Percentiles rank a stretch among this genome's conserved stretches.
Evolutionary conservation across 2,113 vertebrate genomes (phyloP).

Genomic region (Sylvilagus bachmani): DNA sequence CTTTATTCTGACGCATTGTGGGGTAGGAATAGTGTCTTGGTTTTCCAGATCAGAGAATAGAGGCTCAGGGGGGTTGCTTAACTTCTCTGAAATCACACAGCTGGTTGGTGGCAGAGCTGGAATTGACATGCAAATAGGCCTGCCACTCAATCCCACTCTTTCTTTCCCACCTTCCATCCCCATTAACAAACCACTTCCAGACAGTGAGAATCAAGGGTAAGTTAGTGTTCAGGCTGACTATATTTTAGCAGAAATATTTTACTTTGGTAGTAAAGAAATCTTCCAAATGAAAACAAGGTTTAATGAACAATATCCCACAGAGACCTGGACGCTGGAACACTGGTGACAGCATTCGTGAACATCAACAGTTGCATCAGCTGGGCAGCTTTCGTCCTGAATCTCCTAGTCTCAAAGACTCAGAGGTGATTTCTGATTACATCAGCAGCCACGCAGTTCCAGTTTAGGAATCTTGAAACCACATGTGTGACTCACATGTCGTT

Average conservation of each 20-base stretch:
- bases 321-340: not conserved
- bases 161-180: not conserved
- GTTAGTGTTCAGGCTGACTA: not conserved
- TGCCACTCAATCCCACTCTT: not conserved
- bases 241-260: constrained; percentile 21
- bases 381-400: constrained; percentile 7
- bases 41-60: constrained; percentile 2
- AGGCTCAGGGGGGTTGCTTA: not conserved
- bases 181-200: not conserved
- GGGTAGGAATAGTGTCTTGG: not conserved
- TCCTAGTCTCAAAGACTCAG: constrained; percentile 58
- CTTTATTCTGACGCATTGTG: not conserved
- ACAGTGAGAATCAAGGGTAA: not conserved
- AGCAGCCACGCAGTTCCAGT: constrained; percentile 65
- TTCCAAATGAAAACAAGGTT: constrained; percentile 42
- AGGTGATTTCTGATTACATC: constrained; percentile 75
- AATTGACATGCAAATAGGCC: not conserved
- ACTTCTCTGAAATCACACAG: constrained; percentile 11
- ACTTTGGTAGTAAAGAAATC: not conserved
- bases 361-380: not conserved
- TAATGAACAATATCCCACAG: constrained; percentile 40
- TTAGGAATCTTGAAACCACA: constrained; percentile 78
- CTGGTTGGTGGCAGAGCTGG: not conserved
- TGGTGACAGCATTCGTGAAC: not conserved
- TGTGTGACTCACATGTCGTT: constrained; percentile 78